Percentiles rank a stretch among this genome's conserved stretches.
phyloP scores from a whole-genome alignment of 2,797 vertebrate genomes.

The Brachyrhaphis roseni region DNA sequence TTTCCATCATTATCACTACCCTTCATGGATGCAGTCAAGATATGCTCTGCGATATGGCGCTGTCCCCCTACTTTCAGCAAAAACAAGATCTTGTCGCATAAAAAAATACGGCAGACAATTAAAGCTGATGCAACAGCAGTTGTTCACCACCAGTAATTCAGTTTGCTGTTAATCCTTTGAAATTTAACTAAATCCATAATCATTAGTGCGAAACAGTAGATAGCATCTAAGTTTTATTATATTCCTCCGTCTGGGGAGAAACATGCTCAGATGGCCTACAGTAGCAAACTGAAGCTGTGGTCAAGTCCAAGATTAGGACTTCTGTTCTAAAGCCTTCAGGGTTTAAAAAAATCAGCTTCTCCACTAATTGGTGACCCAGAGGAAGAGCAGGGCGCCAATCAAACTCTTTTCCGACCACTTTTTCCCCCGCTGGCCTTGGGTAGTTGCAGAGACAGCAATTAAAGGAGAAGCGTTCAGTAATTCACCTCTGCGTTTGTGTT shows the following conservation, averaged over 20 bases:
- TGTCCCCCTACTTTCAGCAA: constrained; percentile 53
- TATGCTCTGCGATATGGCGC: constrained; percentile 75
- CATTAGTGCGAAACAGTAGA: constrained; percentile 49
- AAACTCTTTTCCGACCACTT: constrained; percentile 61
- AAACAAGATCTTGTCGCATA: constrained; percentile 78
- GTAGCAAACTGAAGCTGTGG: constrained; percentile 59
- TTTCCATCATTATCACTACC: constrained; percentile 80
- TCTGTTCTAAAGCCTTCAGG: constrained; percentile 72
- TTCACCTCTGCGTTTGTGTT: constrained; percentile 59
- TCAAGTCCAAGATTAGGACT: constrained; percentile 70
- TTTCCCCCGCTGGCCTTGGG: constrained; percentile 63
- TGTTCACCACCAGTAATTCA: constrained; percentile 75
- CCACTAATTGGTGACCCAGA: constrained; percentile 83
- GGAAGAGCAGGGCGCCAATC: constrained; percentile 74
- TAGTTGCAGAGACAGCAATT: constrained; percentile 79
- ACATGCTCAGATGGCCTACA: constrained; percentile 15
- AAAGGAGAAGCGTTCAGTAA: constrained; percentile 65
- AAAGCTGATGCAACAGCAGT: constrained; percentile 76
- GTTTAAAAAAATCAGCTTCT: constrained; percentile 74
- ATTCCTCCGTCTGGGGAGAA: constrained; percentile 34
- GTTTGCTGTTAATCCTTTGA: constrained; percentile 73
- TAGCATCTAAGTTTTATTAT: constrained; percentile 52
- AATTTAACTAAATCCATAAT: constrained; percentile 75
- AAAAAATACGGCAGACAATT: constrained; percentile 78
- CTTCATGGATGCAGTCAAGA: constrained; percentile 75